phyloP scores from a whole-genome alignment of 2,797 vertebrate species.

The Hoplostethus mediterraneus region DNA sequence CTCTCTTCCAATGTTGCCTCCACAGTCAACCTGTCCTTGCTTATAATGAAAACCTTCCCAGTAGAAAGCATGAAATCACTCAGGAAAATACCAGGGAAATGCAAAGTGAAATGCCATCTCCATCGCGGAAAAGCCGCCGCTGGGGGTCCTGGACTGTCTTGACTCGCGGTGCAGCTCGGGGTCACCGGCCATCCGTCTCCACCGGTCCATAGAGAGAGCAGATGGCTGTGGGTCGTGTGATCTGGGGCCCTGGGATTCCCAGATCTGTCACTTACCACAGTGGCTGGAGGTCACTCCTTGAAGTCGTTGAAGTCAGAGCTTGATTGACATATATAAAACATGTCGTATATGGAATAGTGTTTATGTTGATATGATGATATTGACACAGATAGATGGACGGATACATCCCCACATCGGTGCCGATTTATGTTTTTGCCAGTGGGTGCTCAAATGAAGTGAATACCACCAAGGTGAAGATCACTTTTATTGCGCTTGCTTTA shows the following conservation, averaged over 20 bases:
- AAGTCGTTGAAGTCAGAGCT: slow-evolving; percentile 7
- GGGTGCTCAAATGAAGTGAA: no score
- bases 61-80: no score
- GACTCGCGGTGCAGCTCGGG: slow-evolving; percentile 8
- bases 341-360: background rate
- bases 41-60: background rate
- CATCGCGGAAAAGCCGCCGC: background rate
- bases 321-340: slow-evolving; percentile 11
- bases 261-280: slow-evolving; percentile 43
- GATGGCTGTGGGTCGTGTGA: slow-evolving; percentile 40
- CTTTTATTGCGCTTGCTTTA: no score
- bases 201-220: slow-evolving; percentile 27
- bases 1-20: background rate
- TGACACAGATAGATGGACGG: no score
- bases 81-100: no score
- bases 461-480: no score
- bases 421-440: no score
- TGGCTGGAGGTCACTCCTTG: slow-evolving; percentile 10
- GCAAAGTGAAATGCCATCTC: background rate
- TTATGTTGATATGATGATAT: background rate
- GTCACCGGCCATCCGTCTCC: slow-evolving; percentile 40
- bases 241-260: slow-evolving; percentile 27
- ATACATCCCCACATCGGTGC: no score
- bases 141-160: background rate
- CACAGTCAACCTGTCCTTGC: background rate